Evolutionary conservation across 1,140 invertebrate species (phyloP).

Genomic region (Halotydeus destructor): DNA sequence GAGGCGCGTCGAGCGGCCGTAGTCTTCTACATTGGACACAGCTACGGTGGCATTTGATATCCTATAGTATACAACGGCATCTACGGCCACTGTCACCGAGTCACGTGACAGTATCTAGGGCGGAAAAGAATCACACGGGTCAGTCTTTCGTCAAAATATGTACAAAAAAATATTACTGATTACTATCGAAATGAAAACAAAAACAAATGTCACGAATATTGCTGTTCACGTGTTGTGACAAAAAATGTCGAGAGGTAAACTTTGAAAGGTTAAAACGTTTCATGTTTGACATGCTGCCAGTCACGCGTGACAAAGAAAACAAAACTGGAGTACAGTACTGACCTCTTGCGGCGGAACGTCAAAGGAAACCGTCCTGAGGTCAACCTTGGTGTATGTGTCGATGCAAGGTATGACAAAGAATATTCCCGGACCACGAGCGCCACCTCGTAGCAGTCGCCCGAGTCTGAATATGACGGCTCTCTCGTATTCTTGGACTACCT

Average conservation of each 20-base stretch:
- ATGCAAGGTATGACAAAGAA: conserved; percentile 35
- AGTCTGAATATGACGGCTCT: conserved; percentile 25
- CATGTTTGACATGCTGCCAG: conserved; percentile 31
- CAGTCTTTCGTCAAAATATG: too few species aligned
- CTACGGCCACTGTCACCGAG: conserved; percentile 74
- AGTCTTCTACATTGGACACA: conserved; percentile 90
- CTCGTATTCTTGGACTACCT: conserved; percentile 26
- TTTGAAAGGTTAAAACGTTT: conserved; percentile 35
- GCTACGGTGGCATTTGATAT: conserved; percentile 82
- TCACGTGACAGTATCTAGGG: conserved; percentile 50
- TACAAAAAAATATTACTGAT: too few species aligned
- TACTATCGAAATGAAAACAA: background rate
- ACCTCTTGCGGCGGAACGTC: conserved; percentile 35
- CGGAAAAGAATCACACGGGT: too few species aligned
- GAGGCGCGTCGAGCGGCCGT: conserved; percentile 51
- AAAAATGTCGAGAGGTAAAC: conserved; percentile 39
- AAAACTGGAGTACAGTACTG: too few species aligned
- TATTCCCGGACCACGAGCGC: conserved; percentile 28
- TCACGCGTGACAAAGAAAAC: conserved; percentile 36
- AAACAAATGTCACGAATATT: background rate
- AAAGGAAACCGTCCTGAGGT: conserved; percentile 35
- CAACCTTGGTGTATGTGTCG: conserved; percentile 32
- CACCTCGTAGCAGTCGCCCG: conserved; percentile 23
- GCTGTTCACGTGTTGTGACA: conserved; percentile 64
- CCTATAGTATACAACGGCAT: conserved; percentile 45